Conservation (phyloP, 2,888 invertebrate genomes). For the Himalopsyche kuldschensis region DNA sequence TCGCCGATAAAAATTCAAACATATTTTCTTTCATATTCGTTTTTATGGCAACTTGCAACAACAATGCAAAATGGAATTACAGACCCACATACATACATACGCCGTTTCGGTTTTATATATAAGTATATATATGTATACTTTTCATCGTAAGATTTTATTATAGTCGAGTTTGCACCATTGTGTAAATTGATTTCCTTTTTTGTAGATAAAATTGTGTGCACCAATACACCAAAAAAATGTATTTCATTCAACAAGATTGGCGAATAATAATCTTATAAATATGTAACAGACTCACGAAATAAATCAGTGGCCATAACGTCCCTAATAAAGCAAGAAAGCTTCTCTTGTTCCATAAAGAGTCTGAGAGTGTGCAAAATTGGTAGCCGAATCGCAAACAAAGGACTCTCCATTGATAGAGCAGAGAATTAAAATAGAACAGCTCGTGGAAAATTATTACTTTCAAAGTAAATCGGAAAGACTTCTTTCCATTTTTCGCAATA, state of each 20-base stretch:
- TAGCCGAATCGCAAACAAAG: not conserved
- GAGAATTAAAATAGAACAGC: not conserved
- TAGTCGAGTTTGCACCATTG: not conserved
- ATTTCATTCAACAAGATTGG: not conserved
- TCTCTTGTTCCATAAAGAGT: not conserved
- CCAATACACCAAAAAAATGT: not conserved
- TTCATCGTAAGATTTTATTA: too few species aligned
- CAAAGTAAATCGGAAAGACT: not conserved
- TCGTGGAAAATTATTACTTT: too few species aligned
- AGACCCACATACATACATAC: too few species aligned
- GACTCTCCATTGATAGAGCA: not conserved
- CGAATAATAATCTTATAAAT: conserved; percentile 1
- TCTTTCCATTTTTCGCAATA: not conserved
- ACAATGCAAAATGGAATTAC: too few species aligned
- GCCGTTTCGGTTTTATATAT: too few species aligned
- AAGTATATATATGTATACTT: too few species aligned
- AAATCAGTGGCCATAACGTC: not conserved
- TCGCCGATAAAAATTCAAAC: too few species aligned
- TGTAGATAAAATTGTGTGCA: not conserved
- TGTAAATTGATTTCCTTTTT: not conserved
- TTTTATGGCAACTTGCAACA: too few species aligned
- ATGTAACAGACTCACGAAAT: not conserved
- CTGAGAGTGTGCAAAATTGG: not conserved
- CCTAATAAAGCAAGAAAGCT: not conserved
- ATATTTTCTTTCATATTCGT: too few species aligned